Evolutionary conservation across 2,888 invertebrate genomes (phyloP), one percentile per base, ranked within the genome.

Genomic region (Limnephilus marmoratus): DNA sequence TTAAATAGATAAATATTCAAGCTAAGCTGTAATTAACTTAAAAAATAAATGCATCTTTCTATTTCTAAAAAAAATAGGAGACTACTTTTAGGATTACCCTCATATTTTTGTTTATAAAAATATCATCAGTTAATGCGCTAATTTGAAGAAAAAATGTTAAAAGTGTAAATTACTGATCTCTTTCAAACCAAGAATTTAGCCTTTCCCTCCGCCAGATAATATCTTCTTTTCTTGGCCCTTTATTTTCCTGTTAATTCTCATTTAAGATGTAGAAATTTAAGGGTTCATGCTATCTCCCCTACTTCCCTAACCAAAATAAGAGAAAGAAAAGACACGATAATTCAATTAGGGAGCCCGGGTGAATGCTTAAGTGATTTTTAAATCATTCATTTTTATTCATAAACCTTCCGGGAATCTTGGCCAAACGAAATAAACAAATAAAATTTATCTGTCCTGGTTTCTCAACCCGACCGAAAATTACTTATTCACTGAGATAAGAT

Each of bases 211-310:
- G 18, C 53, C 88, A 88, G 68, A 68, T 86, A 31, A 86, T 86
- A 81, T 81, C 85, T 68, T 85, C 86, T 80, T 81, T 81, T 31
- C 41, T 87, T 82, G 41, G 9, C 29, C 37, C 81, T 87, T 91
- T 91, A 91, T 91, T 89, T 89, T 53, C 83, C 83, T 91, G 91
- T 91, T 89, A 88, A 91, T 91, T 91, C 53, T 68, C 87, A 89
- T 91, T 91, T 89, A 68, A 91, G 86, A 91, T 91, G 85, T 89
- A 88, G 81, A 91, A 91, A 82, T 83, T 85, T 85, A 85, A 45
- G 85, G 85, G 45, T 41, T 83, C 80, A 41, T 31, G 53, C 41
- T 49, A 90, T 34, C 81, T 85, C 86, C n/a, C 31, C 81, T 45
- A 5, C 53, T 87, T 7, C n/a, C 85, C 85, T 53, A 31, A 83